phyloP scores from a whole-genome alignment of 2,888 invertebrate species.

The Chloromyia formosa region DNA sequence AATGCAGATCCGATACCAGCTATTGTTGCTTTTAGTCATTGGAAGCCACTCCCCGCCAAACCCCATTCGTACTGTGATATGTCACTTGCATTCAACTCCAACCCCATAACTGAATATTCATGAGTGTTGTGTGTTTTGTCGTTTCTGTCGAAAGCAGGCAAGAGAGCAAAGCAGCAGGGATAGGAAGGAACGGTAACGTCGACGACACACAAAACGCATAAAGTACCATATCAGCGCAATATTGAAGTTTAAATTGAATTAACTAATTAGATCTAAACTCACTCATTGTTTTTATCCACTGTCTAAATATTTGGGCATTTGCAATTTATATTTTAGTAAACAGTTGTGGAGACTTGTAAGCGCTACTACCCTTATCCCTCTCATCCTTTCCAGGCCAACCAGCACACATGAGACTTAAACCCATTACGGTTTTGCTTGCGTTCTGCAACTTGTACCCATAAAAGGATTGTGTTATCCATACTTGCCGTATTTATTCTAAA shows the following conservation, averaged over 20 bases:
- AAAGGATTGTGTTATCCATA: no score
- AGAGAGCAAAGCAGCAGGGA: no score
- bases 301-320: constrained; percentile 28
- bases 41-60: no score
- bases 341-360: neutral
- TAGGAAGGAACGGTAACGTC: neutral
- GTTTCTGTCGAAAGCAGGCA: no score
- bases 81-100: no score
- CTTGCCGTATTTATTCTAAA: no score
- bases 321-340: constrained; percentile 3
- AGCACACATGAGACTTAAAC: neutral
- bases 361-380: no score
- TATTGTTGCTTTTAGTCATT: no score
- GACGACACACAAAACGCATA: neutral
- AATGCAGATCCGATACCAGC: neutral
- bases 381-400: no score
- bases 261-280: constrained; percentile 15
- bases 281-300: constrained; percentile 26
- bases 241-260: constrained; percentile 27
- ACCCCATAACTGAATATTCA: neutral
- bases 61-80: no score
- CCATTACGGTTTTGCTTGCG: neutral
- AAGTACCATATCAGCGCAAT: neutral
- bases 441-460: neutral
- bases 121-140: neutral